Percentiles rank a stretch among this genome's conserved stretches.
phyloP scores from a whole-genome alignment of 2,113 vertebrate species.

The Acinonyx jubatus region DNA sequence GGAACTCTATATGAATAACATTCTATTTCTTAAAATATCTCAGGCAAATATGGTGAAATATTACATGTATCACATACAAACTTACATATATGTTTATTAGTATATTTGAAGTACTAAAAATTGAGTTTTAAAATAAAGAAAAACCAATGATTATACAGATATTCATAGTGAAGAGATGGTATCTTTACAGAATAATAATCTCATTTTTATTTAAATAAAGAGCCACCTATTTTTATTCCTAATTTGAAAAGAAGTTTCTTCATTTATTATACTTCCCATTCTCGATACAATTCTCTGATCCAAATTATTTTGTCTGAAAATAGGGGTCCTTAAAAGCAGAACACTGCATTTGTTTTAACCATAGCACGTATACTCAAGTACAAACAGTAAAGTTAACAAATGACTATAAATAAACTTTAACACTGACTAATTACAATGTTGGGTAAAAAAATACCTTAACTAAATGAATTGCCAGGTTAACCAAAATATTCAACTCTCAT shows the following conservation, averaged over 20 bases:
- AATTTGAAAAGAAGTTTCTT: slow-evolving; percentile 14
- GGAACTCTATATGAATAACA: not conserved
- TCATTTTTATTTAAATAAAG: slow-evolving; percentile 46
- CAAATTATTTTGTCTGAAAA: slow-evolving; percentile 3
- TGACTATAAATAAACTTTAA: not conserved
- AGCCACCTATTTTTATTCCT: not conserved
- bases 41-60: not conserved
- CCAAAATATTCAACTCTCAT: not conserved
- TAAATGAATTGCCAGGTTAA: not conserved
- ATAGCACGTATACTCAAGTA: not conserved
- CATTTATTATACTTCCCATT: not conserved
- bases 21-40: slow-evolving; percentile 41
- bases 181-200: not conserved
- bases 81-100: not conserved
- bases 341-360: not conserved
- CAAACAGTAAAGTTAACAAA: not conserved
- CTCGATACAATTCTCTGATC: not conserved
- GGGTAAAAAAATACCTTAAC: slow-evolving; percentile 23
- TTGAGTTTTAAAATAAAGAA: not conserved
- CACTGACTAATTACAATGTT: not conserved
- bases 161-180: not conserved
- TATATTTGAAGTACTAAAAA: not conserved
- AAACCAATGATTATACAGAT: not conserved
- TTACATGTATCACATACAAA: slow-evolving; percentile 1
- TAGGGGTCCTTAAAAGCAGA: not conserved